phyloP scores from a whole-genome alignment of 2,797 vertebrate genomes.

The Poeciliopsis presidionis region DNA sequence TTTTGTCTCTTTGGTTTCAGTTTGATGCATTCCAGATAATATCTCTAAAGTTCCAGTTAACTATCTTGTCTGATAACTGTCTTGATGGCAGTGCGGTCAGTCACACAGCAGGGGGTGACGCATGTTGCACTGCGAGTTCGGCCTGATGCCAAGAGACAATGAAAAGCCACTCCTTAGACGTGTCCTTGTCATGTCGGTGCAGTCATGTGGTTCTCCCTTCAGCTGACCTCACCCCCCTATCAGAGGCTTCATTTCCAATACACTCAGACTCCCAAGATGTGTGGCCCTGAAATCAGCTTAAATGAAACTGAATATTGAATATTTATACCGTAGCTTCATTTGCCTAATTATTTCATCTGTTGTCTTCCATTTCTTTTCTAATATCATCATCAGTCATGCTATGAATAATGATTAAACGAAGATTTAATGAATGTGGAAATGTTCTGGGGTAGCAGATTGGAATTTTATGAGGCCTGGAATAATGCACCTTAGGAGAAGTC shows the following conservation, averaged over 20 bases:
- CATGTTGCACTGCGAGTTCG: slow-evolving; percentile 42
- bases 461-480: slow-evolving; percentile 58
- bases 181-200: slow-evolving; percentile 25
- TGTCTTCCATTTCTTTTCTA: slow-evolving; percentile 65
- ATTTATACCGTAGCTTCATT: slow-evolving; percentile 67
- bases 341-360: slow-evolving; percentile 68
- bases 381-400: slow-evolving; percentile 64
- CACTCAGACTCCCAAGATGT: slow-evolving; percentile 22
- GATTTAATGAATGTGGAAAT: slow-evolving; percentile 67
- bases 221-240: slow-evolving; percentile 24
- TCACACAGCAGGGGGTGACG: slow-evolving; percentile 60
- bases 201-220: slow-evolving; percentile 31
- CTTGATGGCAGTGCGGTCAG: slow-evolving; percentile 44
- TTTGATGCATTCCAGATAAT: slow-evolving; percentile 76
- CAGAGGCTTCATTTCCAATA: slow-evolving; percentile 30
- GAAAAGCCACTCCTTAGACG: slow-evolving; percentile 25
- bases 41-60: slow-evolving; percentile 59
- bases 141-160: slow-evolving; percentile 42
- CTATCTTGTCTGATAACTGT: slow-evolving; percentile 55
- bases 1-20: slow-evolving; percentile 71
- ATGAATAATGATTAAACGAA: slow-evolving; percentile 75
- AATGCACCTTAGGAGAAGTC: slow-evolving; percentile 52
- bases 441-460: slow-evolving; percentile 56
- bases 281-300: slow-evolving; percentile 30
- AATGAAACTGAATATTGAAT: slow-evolving; percentile 53